Evolutionary conservation across 2,797 vertebrate species (phyloP).

Genomic region (Astyanax mexicanus): DNA sequence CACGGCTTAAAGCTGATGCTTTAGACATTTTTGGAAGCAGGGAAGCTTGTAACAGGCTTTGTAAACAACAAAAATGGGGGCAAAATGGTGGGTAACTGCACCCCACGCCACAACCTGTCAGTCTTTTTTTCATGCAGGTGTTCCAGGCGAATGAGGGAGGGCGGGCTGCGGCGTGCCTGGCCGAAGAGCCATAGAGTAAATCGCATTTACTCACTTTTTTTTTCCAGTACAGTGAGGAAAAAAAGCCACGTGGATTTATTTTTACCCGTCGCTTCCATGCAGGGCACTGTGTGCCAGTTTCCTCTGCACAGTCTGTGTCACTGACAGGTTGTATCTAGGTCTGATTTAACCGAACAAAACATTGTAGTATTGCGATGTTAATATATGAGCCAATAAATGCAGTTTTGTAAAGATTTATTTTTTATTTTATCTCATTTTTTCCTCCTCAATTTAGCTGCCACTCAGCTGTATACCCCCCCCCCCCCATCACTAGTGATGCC

Average conservation of each 20-base stretch:
- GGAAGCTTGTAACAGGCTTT: conserved; percentile 42
- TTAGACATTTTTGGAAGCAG: conserved; percentile 45
- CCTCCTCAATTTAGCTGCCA: no score
- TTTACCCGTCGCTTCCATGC: neutral
- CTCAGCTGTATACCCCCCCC: no score
- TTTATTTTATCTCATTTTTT: no score
- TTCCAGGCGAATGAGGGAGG: neutral
- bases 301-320: neutral
- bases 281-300: neutral
- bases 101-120: conserved; percentile 21
- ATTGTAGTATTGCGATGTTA: no score
- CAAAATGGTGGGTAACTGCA: conserved; percentile 32
- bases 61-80: conserved; percentile 40
- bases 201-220: neutral
- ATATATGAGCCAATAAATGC: no score
- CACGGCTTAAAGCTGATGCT: conserved; percentile 46
- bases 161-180: neutral
- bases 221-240: neutral
- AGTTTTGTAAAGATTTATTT: no score
- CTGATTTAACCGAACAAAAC: no score
- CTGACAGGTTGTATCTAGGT: no score
- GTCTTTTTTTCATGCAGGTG: conserved; percentile 28
- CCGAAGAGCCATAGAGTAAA: conserved; percentile 1
- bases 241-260: neutral
- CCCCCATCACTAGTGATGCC: no score